These are phyloP conservation scores for Rhabdomys dilectus DNA, from an alignment of 2,113 vertebrate genomes.

Conservation along the genomic window DNA sequence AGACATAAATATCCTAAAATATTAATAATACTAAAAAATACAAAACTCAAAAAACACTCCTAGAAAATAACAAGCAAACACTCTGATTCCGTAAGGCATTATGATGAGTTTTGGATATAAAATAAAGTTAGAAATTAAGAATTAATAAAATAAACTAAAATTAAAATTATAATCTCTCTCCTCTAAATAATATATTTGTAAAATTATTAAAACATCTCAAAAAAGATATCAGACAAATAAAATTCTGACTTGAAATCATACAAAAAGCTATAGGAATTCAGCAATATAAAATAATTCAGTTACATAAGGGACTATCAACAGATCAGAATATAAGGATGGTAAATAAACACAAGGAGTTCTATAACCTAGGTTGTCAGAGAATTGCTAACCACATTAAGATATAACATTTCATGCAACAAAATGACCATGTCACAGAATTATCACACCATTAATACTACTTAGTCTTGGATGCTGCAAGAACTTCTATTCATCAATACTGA, in stretches of 20 bases:
- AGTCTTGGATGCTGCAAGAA: background rate
- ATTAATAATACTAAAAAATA: too few species aligned
- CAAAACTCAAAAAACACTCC: background rate
- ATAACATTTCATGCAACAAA: background rate
- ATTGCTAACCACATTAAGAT: background rate
- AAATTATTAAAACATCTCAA: background rate
- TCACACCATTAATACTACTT: background rate
- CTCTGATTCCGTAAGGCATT: background rate
- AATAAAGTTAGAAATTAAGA: background rate
- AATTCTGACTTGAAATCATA: background rate
- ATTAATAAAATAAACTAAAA: background rate
- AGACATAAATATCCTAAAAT: background rate
- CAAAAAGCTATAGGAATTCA: background rate
- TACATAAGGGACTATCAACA: background rate
- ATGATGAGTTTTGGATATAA: background rate
- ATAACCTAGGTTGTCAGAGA: background rate
- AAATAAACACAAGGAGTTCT: background rate
- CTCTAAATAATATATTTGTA: background rate
- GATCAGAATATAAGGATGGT: background rate
- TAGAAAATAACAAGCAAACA: background rate
- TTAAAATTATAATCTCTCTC: background rate
- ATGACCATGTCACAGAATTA: background rate
- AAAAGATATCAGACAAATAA: too few species aligned
- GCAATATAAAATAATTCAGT: background rate
- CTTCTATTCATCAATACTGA: background rate